Conservation (phyloP, 2,113 vertebrate species). For the Ammospiza caudacuta region DNA sequence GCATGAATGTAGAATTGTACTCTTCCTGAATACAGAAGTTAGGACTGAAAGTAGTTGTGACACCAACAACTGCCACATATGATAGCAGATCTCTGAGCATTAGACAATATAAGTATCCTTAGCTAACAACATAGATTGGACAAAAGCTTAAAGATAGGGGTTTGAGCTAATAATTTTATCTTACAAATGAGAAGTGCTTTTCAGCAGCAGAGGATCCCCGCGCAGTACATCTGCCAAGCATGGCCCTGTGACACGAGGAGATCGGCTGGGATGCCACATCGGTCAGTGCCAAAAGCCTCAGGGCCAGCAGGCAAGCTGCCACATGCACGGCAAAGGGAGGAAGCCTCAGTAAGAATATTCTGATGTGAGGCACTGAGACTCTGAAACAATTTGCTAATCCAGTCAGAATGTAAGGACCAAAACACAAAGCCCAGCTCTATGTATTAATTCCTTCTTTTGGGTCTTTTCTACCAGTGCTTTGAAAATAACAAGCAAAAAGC, state of each 20-base stretch:
- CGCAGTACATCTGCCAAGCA: not conserved
- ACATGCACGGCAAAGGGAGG: not conserved
- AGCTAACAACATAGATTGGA: not conserved
- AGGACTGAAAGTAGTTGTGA: not conserved
- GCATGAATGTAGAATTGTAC: not conserved
- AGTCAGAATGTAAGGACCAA: not conserved
- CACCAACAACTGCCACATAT: not conserved
- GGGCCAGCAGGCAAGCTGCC: not conserved
- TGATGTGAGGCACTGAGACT: not conserved
- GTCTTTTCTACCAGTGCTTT: not conserved
- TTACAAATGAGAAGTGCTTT: not conserved
- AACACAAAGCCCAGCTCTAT: not conserved
- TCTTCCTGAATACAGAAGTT: not conserved
- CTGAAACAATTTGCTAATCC: not conserved
- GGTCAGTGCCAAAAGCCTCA: fast-evolving
- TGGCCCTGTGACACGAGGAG: not conserved
- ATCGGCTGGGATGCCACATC: fast-evolving
- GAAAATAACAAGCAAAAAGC: not conserved
- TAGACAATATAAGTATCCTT: not conserved
- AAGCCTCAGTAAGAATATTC: not conserved
- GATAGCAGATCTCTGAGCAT: not conserved
- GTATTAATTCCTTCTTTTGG: not conserved
- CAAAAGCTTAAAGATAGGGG: not conserved
- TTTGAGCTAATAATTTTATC: not conserved
- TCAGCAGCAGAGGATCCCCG: not conserved